These are phyloP conservation scores for Drosophila baimaii DNA, from an alignment of 1,140 invertebrate genomes.

Conservation along the genomic window DNA sequence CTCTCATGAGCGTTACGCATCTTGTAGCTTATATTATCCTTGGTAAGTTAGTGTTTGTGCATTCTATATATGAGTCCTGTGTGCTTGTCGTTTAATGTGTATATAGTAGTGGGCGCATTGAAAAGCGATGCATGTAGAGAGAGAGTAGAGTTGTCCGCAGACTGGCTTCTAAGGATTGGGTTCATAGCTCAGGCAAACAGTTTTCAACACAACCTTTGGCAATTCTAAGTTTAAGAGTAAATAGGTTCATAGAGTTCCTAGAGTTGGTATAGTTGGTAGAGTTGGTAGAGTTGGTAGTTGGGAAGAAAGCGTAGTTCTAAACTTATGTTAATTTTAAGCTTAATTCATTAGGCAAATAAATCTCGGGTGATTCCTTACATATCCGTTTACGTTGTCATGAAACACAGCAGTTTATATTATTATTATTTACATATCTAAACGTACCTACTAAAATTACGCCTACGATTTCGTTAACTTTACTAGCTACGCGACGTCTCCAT, in stretches of 20 bases:
- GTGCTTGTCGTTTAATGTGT: constrained; percentile 10
- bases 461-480: constrained; percentile 71
- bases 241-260: constrained; percentile 33
- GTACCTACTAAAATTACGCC: constrained; percentile 49
- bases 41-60: constrained; percentile 46
- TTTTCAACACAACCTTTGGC: constrained; percentile 73
- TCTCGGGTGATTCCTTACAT: constrained; percentile 46
- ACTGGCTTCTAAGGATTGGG: constrained; percentile 45
- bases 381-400: constrained; percentile 81
- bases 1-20: background rate
- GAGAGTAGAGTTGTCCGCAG: too few species aligned
- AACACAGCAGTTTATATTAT: constrained; percentile 75
- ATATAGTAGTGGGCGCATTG: constrained; percentile 48
- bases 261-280: constrained; percentile 6
- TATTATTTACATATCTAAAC: constrained; percentile 57
- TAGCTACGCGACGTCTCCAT: constrained; percentile 58
- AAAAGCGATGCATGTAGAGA: constrained; percentile 65
- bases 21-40: background rate
- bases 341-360: constrained; percentile 39
- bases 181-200: constrained; percentile 69
- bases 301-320: constrained; percentile 66
- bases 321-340: constrained; percentile 40
- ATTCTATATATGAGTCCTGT: constrained; percentile 23
- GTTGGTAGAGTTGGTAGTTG: constrained; percentile 29
- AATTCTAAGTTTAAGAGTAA: constrained; percentile 49